Evolutionary conservation across 2,113 vertebrate genomes (phyloP).

Genomic region (Rhinolophus sinicus): DNA sequence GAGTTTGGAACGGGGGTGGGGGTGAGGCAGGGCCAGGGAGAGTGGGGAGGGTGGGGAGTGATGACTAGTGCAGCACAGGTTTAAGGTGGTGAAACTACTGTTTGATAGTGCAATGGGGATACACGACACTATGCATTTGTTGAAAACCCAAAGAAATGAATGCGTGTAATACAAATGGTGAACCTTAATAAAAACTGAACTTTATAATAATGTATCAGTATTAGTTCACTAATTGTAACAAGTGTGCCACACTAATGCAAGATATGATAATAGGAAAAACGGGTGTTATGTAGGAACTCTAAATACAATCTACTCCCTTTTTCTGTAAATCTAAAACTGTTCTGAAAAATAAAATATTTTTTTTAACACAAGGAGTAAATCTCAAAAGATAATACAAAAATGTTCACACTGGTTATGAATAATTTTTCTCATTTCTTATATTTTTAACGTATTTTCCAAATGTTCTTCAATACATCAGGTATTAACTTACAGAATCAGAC

Average conservation of each 20-base stretch:
- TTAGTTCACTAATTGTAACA: neutral
- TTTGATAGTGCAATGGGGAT: neutral
- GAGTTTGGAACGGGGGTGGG: neutral
- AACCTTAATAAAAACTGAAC: neutral
- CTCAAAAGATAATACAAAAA: neutral
- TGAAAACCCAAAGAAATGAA: neutral
- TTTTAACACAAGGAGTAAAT: neutral
- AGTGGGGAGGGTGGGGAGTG: neutral
- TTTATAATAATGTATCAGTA: neutral
- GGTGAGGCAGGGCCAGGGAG: neutral
- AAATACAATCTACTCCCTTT: neutral
- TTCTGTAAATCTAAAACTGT: neutral
- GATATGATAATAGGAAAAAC: neutral
- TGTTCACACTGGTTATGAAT: conserved; percentile 21
- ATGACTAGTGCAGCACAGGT: neutral
- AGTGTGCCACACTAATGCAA: neutral
- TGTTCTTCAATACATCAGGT: neutral
- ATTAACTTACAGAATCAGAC: neutral
- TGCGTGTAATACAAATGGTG: neutral
- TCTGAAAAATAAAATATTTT: neutral
- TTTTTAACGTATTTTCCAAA: conserved; percentile 2
- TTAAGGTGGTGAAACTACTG: neutral
- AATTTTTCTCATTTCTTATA: neutral
- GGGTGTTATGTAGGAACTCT: neutral
- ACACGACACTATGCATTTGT: neutral